Evolutionary conservation across 2,888 invertebrate species (phyloP).

Genomic region (Omphaloscelis lunosa): DNA sequence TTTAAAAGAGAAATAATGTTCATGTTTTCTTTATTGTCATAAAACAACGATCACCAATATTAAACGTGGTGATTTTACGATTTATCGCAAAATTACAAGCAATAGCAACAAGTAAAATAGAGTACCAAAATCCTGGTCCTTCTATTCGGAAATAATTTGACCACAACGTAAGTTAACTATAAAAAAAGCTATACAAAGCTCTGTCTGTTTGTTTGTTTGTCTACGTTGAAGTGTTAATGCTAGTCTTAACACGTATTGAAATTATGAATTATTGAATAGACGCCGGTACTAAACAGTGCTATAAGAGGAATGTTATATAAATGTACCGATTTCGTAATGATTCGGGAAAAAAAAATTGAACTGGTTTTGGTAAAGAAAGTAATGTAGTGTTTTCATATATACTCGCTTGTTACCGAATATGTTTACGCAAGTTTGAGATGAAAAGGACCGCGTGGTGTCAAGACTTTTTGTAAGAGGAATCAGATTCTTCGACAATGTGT

Average conservation of each 20-base stretch:
- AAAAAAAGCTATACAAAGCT: constrained; percentile 49
- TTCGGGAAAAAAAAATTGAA: constrained; percentile 9
- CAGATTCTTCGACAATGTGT: neutral
- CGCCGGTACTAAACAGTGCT: constrained; percentile 71
- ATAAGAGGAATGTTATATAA: constrained; percentile 68
- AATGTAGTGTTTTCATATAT: neutral
- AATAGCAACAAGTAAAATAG: neutral
- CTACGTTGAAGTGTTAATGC: constrained; percentile 83
- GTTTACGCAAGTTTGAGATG: constrained; percentile 9
- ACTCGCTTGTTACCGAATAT: neutral
- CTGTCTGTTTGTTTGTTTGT: constrained; percentile 81
- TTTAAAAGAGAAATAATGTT: too few species aligned
- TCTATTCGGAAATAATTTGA: too few species aligned
- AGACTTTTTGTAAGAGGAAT: neutral
- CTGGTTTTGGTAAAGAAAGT: neutral
- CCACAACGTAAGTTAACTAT: constrained; percentile 59
- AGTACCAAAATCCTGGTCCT: neutral
- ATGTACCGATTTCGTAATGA: constrained; percentile 55
- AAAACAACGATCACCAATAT: neutral
- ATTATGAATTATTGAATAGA: constrained; percentile 87
- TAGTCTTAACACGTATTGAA: constrained; percentile 84
- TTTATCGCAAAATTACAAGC: neutral
- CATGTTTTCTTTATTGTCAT: too few species aligned
- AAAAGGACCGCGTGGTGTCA: neutral
- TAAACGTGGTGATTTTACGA: neutral